Evolutionary conservation across 2,113 vertebrate genomes (phyloP), one percentile per base, ranked within the genome.

Genomic region (Neodontobutis hainanensis): DNA sequence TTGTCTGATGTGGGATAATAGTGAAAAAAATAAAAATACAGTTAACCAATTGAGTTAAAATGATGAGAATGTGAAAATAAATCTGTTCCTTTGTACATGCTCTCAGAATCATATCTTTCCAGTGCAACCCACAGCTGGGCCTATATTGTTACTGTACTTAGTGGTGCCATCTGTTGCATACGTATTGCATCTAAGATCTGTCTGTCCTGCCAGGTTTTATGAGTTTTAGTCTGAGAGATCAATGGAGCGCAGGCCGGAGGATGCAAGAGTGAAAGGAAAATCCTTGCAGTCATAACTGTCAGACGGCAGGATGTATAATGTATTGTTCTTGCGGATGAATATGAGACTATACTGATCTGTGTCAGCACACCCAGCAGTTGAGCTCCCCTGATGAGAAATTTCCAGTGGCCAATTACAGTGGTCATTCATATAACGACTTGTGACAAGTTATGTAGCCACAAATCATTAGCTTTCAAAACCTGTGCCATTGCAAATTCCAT

Each of bases 51-150:
- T 15, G 32, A 47, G 35, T 62, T 34, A 71, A 11, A 12, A 11
- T 66, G 70, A 65, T 74, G 49, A 15, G 58, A 68, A 61, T 78
- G 67, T 68, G 57, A 66, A 71, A 67, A 73, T 64, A 70, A 78
- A 66, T 73, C 62, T 43, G 58, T 15, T 38, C 65, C 14, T 10
- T 3, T 43, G 60, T 46, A 51, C 66, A 32, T 48, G 59, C 50
- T n/a, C 35, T 51, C 45, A 0, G 9, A 40, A 45, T 72, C 42
- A 1, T 11, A 42, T 59, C 4, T 43, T 72, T 43, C 61, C 46
- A 8, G 19, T 66, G 36, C 8, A 55, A 61, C 61, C 40, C 40
- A 11, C 46, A 75, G 57, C 58, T 32, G 62, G 64, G 52, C 3
- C 45, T 56, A 53, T n/a, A 52, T 27, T 3, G 63, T 14, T 32